Base-by-base conservation (phyloP, 2,888 invertebrate genomes). In the Rapana venosa region DNA sequence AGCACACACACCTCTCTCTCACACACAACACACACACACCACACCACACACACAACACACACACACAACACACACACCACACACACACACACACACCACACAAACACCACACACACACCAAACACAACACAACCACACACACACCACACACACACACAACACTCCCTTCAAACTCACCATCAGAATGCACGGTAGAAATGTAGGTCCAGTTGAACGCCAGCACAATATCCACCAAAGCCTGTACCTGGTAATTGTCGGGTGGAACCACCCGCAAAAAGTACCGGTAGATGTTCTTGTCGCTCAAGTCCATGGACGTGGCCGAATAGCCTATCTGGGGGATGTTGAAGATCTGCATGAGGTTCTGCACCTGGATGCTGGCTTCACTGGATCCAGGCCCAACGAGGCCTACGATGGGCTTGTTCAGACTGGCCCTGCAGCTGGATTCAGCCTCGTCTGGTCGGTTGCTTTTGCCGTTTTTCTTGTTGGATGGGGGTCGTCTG, bases 261-360 rank as follows among this genome's bases (percentile, higher is more conserved):
- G 98, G 98, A 79, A 98, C 98, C 56, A 98, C 98, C 74, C 98
- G 97, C 94, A 98, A 97, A 96, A 98, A 98, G 94, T 98, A 98
- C 94, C 97, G 97, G 96, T 97, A 98, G 92, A 97, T 96, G 92
- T 97, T 97, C 95, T 98, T 98, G 96, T 98, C 97, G 92, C 97
- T 97, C 88, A 98, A 97, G 95, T 98, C 98, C 93, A 97, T 97
- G 47, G 97, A 97, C 66, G 98, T 98, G 86, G 98, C 97, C 47
- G 98, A 98, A 96, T 98, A 98, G 47, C 97, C 97, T 90, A 98
- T 97, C 96, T 98, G 97, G 0, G 97, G 97, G 89, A 97, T 97
- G 91, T 96, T 96, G 94, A 97, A 97, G 90, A 98, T 97, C 95
- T 98, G 98, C 90, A 98, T 96, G 90, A 98, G 96, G 96, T 98